Conservation (phyloP, 2,888 invertebrate genomes). For the Dolichopus griseipennis region DNA sequence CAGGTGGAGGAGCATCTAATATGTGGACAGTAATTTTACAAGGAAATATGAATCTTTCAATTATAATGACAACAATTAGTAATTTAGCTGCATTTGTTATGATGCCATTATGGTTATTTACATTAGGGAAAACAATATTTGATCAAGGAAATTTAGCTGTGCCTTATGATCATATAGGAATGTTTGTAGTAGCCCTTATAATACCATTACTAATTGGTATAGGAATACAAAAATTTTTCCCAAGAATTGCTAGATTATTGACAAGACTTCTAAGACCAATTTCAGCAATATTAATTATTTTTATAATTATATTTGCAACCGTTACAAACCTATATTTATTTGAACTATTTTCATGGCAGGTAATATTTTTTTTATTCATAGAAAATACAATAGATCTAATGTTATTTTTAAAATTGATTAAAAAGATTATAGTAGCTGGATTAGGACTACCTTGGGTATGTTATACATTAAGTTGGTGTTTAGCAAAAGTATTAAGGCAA, state of each 20-base stretch:
- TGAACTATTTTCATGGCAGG: constrained; percentile 78
- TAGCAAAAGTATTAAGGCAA: constrained; percentile 55
- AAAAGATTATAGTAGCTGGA: constrained; percentile 69
- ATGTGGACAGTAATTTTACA: constrained; percentile 88
- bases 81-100: constrained; percentile 84
- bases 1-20: constrained; percentile 93
- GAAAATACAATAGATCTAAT: background rate
- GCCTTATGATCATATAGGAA: constrained; percentile 68
- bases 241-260: constrained; percentile 58
- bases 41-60: constrained; percentile 86
- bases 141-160: constrained; percentile 60
- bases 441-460: constrained; percentile 76
- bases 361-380: constrained; percentile 35
- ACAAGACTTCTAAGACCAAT: constrained; percentile 77
- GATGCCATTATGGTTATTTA: constrained; percentile 88
- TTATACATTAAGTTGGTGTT: constrained; percentile 58
- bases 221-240: constrained; percentile 57
- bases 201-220: constrained; percentile 63
- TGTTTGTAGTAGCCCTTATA: constrained; percentile 64
- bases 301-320: constrained; percentile 79
- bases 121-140: constrained; percentile 71
- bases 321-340: constrained; percentile 85
- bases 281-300: constrained; percentile 66
- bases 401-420: constrained; percentile 18
- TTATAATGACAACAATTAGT: constrained; percentile 90